A percentile compares a stretch with the other conserved stretches of the same genome.
phyloP scores from a whole-genome alignment of 2,888 invertebrate genomes.

The Alentia gelatinosa region DNA sequence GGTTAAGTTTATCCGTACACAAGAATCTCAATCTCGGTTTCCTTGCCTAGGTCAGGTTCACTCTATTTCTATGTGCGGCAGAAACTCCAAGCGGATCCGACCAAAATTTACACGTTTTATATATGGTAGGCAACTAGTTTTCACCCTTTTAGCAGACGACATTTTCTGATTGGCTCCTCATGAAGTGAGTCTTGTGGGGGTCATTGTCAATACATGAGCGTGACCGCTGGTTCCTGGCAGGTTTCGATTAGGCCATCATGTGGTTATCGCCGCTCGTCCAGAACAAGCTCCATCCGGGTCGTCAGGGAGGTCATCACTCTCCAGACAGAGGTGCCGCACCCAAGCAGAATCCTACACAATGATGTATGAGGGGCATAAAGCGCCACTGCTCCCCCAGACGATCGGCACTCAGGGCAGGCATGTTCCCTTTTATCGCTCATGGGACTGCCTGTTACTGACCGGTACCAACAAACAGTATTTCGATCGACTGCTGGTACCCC shows the following conservation, averaged over 20 bases:
- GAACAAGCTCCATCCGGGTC: not conserved
- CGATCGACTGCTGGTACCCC: not conserved
- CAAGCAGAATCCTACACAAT: not conserved
- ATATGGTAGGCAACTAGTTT: too few relatives aligned
- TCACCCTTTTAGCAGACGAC: too few relatives aligned
- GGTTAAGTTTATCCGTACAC: too few relatives aligned
- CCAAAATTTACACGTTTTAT: too few relatives aligned
- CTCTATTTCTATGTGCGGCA: too few relatives aligned
- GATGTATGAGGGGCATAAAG: conserved; percentile 4
- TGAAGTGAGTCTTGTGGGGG: too few relatives aligned
- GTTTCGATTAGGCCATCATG: not conserved
- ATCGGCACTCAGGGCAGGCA: not conserved
- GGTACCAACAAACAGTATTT: not conserved
- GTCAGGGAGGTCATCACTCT: not conserved
- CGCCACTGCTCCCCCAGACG: not conserved
- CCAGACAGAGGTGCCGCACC: not conserved
- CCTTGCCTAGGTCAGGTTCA: too few relatives aligned
- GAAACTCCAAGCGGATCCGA: too few relatives aligned
- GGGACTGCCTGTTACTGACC: not conserved
- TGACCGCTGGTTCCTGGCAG: not conserved
- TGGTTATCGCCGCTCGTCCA: not conserved
- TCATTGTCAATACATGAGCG: not conserved
- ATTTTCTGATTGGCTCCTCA: too few relatives aligned
- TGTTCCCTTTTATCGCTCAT: not conserved
- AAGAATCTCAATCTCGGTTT: too few relatives aligned